A percentile compares a stretch with the other conserved stretches of the same genome.
Conservation (phyloP, 1,140 invertebrate genomes). For the Pachyrhynchus sulphureomaculatus region DNA sequence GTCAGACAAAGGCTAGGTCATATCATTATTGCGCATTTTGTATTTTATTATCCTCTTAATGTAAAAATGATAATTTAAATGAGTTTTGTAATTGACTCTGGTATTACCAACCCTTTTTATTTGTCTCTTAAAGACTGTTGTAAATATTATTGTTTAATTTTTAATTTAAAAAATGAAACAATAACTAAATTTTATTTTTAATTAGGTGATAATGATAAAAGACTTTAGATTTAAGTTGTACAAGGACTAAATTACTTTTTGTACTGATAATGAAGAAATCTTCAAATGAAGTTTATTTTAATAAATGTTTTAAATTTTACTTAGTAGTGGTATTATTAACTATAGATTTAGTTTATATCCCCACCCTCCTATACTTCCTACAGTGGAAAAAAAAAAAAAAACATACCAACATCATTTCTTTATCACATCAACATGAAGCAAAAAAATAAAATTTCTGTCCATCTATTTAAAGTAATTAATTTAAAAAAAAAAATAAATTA, state of each 20-base stretch:
- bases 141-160: no score
- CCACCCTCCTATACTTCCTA: slow-evolving; percentile 16
- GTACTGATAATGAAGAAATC: neutral
- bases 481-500: no score
- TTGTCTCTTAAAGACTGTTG: no score
- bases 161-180: no score
- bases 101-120: no score
- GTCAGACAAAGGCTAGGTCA: slow-evolving; percentile 2
- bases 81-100: neutral
- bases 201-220: neutral
- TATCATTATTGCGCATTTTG: slow-evolving; percentile 9
- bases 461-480: no score
- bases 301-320: slow-evolving; percentile 40
- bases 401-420: neutral
- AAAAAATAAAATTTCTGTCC: neutral
- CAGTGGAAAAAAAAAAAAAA: neutral
- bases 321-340: slow-evolving; percentile 41
- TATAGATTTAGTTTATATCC: slow-evolving; percentile 35
- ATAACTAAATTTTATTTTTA: neutral
- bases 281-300: slow-evolving; percentile 16
- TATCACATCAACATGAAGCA: neutral
- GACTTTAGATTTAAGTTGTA: neutral
- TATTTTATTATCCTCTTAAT: neutral
- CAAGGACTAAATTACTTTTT: slow-evolving; percentile 4
- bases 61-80: neutral